phyloP scores from a whole-genome alignment of 2,888 invertebrate genomes.

The Malthinus seriepunctatus region DNA sequence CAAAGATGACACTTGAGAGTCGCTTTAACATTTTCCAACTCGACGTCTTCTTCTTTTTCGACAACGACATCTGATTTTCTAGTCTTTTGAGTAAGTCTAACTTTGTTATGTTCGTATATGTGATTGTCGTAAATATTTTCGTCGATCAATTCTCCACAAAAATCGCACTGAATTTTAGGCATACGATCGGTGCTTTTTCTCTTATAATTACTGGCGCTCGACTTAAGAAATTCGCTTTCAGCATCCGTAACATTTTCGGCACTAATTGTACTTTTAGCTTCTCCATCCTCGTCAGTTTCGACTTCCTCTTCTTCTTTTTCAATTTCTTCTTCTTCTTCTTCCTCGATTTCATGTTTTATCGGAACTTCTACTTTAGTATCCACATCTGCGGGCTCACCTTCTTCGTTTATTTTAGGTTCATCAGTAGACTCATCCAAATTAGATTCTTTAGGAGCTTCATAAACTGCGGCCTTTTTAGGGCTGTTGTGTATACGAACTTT shows the following conservation, averaged over 20 bases:
- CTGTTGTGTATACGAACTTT: slow-evolving; percentile 12
- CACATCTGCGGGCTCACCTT: background rate
- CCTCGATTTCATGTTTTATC: too few species aligned
- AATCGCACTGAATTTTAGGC: slow-evolving; percentile 25
- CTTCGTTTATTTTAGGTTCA: background rate
- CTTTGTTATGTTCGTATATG: slow-evolving; percentile 20
- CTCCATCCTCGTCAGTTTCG: background rate
- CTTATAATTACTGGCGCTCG: slow-evolving; percentile 1
- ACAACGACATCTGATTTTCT: background rate
- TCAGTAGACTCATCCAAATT: background rate
- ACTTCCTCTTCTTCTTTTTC: background rate
- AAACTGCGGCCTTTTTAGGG: too few species aligned
- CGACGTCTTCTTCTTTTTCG: too few species aligned
- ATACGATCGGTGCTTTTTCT: slow-evolving; percentile 14
- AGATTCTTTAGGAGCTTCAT: slow-evolving; percentile 4
- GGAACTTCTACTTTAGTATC: too few species aligned
- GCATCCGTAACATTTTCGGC: background rate
- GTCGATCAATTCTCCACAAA: slow-evolving; percentile 22
- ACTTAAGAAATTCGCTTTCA: background rate
- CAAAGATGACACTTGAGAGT: slow-evolving; percentile 17
- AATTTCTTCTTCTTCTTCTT: background rate
- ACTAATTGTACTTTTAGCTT: background rate
- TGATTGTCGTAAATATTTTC: slow-evolving; percentile 21
- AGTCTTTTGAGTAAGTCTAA: slow-evolving; percentile 7
- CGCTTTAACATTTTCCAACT: too few species aligned